A percentile compares a stretch with the other conserved stretches of the same genome.
Conservation (phyloP, 2,888 invertebrate genomes). For the Ametastegia equiseti region DNA sequence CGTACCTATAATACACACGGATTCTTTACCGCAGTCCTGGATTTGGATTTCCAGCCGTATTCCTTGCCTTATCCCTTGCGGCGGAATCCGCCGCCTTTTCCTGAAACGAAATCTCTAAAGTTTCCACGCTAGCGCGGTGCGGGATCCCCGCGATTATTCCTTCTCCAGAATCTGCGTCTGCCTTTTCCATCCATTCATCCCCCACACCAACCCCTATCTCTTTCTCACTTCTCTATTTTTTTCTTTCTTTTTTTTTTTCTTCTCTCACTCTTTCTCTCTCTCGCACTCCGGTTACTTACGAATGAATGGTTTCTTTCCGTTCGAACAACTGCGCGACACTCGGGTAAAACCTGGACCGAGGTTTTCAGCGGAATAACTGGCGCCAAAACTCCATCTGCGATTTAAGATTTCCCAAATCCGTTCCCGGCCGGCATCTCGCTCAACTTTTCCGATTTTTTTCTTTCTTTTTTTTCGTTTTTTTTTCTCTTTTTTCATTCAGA, state of each 20-base stretch:
- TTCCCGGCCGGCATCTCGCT: not conserved
- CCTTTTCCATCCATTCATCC: not conserved
- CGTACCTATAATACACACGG: no score
- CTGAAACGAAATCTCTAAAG: constrained; percentile 18
- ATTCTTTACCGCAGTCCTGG: not conserved
- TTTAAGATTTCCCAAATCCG: constrained; percentile 32
- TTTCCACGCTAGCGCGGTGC: not conserved
- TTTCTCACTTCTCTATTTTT: not conserved
- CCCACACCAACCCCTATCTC: not conserved
- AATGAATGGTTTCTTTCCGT: constrained; percentile 44
- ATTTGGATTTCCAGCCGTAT: not conserved
- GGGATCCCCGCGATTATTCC: constrained; percentile 22
- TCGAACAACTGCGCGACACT: constrained; percentile 43
- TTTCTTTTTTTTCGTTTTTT: not conserved
- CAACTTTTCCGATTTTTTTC: not conserved
- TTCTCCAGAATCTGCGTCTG: not conserved
- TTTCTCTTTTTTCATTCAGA: constrained; percentile 18
- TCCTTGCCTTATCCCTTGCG: not conserved
- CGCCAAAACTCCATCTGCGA: constrained; percentile 12
- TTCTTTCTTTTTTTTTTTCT: no score
- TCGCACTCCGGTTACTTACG: constrained; percentile 27
- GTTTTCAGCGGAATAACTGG: not conserved
- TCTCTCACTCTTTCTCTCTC: not conserved
- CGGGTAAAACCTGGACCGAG: not conserved
- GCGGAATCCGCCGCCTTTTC: not conserved